Conservation (phyloP, 1,140 invertebrate species). For the Hycleus cichorii region DNA sequence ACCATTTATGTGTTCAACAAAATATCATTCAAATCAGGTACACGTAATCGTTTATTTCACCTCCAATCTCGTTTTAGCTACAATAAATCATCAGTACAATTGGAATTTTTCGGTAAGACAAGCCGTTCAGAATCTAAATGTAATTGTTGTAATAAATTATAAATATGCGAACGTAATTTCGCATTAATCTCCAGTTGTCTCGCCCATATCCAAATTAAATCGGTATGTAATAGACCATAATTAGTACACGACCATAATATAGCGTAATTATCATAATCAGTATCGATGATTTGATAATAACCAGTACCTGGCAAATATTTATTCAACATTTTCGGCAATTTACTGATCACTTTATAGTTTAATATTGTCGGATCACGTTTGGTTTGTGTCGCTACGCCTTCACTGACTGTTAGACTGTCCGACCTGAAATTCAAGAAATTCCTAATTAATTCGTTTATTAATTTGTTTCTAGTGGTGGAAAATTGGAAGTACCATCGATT, state of each 20-base stretch:
- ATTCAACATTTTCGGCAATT: conserved; percentile 53
- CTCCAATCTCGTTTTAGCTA: no score
- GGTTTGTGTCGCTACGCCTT: conserved; percentile 46
- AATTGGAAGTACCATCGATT: conserved; percentile 52
- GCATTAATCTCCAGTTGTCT: conserved; percentile 51
- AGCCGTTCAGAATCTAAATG: conserved; percentile 55
- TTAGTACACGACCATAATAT: conserved; percentile 64
- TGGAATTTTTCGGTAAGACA: conserved; percentile 54
- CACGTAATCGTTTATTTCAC: no score
- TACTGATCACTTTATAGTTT: conserved; percentile 51
- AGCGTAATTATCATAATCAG: conserved; percentile 63
- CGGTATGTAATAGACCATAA: conserved; percentile 51
- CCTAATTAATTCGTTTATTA: background rate
- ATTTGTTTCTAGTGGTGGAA: background rate
- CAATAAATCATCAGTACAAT: conserved; percentile 43
- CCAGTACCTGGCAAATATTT: conserved; percentile 59
- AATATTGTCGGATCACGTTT: conserved; percentile 45
- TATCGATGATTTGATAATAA: conserved; percentile 59
- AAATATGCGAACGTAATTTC: conserved; percentile 49
- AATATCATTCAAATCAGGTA: no score
- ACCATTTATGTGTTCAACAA: no score
- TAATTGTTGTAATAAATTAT: conserved; percentile 48
- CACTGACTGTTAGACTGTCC: conserved; percentile 39
- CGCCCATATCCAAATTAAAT: conserved; percentile 59
- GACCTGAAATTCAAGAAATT: conserved; percentile 42